phyloP scores from a whole-genome alignment of 2,113 vertebrate genomes.

The Clarias macrocephalus region DNA sequence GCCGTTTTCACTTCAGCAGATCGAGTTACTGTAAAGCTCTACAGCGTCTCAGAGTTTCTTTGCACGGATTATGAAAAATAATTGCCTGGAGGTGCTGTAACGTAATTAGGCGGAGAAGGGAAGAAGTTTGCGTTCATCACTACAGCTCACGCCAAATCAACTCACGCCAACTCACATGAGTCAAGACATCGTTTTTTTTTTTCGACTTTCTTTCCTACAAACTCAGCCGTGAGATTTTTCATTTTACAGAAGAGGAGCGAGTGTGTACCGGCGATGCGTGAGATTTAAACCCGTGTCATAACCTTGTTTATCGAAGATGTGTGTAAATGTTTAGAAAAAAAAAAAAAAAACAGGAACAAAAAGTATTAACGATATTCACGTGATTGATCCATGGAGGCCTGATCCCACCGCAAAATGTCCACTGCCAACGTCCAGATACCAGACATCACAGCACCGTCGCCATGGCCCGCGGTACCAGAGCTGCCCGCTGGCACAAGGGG shows the following conservation, averaged over 20 bases:
- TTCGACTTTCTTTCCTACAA: background rate
- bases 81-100: slow-evolving; percentile 18
- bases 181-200: background rate
- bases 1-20: background rate
- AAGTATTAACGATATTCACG: background rate
- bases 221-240: background rate
- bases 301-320: background rate
- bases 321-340: background rate
- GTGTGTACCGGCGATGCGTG: background rate
- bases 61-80: slow-evolving; percentile 12
- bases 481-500: too few species aligned
- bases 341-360: background rate
- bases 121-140: background rate
- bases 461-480: too few species aligned
- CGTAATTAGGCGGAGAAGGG: background rate
- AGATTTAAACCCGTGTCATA: background rate
- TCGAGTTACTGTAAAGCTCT: background rate
- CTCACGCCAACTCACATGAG: slow-evolving; percentile 30
- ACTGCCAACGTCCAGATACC: too few species aligned
- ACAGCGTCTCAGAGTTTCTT: background rate
- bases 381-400: too few species aligned
- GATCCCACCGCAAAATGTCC: too few species aligned
- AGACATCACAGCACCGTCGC: too few species aligned
- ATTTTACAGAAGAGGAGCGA: background rate
- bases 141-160: slow-evolving; percentile 11